Evolutionary conservation across 1,140 invertebrate species (phyloP).

Genomic region (Papilio polytes): DNA sequence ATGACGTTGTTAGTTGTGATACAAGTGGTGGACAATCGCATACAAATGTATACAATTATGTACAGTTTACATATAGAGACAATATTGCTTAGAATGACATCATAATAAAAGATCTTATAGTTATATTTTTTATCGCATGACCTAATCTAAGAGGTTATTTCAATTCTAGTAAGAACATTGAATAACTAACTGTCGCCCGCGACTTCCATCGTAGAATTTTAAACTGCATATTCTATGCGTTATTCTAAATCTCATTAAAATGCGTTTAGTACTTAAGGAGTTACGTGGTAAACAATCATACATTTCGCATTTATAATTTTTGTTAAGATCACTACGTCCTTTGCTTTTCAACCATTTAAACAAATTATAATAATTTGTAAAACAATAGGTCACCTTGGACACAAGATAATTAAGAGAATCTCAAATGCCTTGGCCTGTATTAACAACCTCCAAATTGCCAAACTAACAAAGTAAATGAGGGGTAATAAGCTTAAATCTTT

Average conservation of each 20-base stretch:
- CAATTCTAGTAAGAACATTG: background rate
- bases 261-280: too few relatives aligned
- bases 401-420: background rate
- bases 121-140: conserved; percentile 44
- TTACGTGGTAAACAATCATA: too few relatives aligned
- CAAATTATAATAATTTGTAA: conserved; percentile 14
- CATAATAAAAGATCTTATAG: conserved; percentile 45
- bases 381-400: background rate
- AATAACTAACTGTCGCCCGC: too few relatives aligned
- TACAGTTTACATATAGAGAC: conserved; percentile 8
- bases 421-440: conserved; percentile 8
- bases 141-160: background rate
- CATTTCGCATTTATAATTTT: too few relatives aligned
- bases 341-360: too few relatives aligned
- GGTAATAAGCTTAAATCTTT: background rate
- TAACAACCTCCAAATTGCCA: background rate
- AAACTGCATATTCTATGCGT: too few relatives aligned
- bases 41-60: conserved; percentile 11
- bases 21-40: background rate
- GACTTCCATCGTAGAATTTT: too few relatives aligned
- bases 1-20: background rate
- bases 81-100: conserved; percentile 40
- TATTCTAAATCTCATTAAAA: too few relatives aligned
- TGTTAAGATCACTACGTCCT: too few relatives aligned
- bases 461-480: background rate